These are phyloP conservation scores for Enteromius thamalakanensis DNA, from an alignment of 2,797 vertebrate genomes.

Conservation along the genomic window DNA sequence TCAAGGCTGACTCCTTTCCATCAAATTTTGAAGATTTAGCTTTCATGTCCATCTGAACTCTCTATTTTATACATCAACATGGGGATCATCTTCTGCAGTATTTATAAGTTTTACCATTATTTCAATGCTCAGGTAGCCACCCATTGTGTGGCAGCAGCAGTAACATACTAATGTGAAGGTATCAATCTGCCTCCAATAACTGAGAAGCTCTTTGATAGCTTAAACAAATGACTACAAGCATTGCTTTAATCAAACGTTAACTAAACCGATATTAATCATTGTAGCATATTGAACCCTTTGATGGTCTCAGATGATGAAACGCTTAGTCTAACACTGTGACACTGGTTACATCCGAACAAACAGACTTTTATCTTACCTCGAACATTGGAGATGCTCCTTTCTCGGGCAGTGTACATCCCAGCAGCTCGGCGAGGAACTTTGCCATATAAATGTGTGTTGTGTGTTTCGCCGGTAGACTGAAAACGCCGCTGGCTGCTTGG, in stretches of 20 bases:
- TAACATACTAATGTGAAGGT: neutral
- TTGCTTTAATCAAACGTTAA: neutral
- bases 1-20: neutral
- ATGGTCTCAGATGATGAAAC: no score
- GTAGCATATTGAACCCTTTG: neutral
- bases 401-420: slow-evolving; percentile 81
- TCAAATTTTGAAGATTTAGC: slow-evolving; percentile 4
- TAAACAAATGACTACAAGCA: neutral
- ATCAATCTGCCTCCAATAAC: neutral
- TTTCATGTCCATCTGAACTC: neutral
- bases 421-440: slow-evolving; percentile 85
- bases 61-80: neutral
- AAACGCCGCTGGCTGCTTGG: neutral
- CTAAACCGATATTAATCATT: neutral
- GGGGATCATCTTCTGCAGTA: neutral
- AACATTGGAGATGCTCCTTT: slow-evolving; percentile 77
- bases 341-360: neutral
- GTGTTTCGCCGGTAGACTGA: slow-evolving; percentile 34
- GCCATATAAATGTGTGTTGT: slow-evolving; percentile 71
- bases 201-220: neutral
- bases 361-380: slow-evolving; percentile 73
- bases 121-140: neutral
- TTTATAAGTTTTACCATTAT: neutral
- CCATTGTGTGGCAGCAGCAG: neutral
- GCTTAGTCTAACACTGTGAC: neutral